phyloP scores from a whole-genome alignment of 2,797 vertebrate genomes.

The Phaenicophaeus curvirostris region DNA sequence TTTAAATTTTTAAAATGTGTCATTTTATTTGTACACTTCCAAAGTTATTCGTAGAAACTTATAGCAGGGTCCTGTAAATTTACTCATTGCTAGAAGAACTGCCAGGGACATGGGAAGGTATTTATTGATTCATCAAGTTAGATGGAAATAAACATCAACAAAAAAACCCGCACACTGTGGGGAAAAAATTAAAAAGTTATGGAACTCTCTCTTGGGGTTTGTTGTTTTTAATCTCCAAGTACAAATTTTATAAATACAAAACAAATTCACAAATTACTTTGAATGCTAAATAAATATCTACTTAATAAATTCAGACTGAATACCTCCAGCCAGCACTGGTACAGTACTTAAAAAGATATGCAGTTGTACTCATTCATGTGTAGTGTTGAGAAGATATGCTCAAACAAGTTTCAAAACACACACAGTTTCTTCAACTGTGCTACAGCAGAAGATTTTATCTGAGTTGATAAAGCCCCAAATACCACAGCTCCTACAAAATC shows the following conservation, averaged over 20 bases:
- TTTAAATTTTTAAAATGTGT: too few relatives aligned
- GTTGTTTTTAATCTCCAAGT: constrained; percentile 65
- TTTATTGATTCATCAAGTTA: constrained; percentile 73
- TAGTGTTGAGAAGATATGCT: constrained; percentile 84
- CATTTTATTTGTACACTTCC: constrained; percentile 80
- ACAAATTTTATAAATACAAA: constrained; percentile 92
- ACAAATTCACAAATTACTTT: constrained; percentile 85
- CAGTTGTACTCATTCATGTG: constrained; percentile 84
- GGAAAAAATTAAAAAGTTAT: constrained; percentile 70
- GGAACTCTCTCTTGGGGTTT: constrained; percentile 62
- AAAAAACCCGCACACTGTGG: background rate
- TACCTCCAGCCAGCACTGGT: constrained; percentile 79
- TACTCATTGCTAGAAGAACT: constrained; percentile 71
- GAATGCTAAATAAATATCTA: constrained; percentile 96
- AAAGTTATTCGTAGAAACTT: constrained; percentile 77
- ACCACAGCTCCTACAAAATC: constrained; percentile 67
- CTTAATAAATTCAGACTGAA: constrained; percentile 80
- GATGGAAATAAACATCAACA: constrained; percentile 73
- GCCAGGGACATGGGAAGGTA: constrained; percentile 46
- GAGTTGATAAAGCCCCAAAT: constrained; percentile 70
- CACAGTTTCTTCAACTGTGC: constrained; percentile 71
- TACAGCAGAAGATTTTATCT: constrained; percentile 74
- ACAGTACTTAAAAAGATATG: constrained; percentile 78
- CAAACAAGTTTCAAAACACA: constrained; percentile 65
- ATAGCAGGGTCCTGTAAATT: constrained; percentile 71